Evolutionary conservation across 2,113 vertebrate genomes (phyloP).

Genomic region (Epinephelus lanceolatus): DNA sequence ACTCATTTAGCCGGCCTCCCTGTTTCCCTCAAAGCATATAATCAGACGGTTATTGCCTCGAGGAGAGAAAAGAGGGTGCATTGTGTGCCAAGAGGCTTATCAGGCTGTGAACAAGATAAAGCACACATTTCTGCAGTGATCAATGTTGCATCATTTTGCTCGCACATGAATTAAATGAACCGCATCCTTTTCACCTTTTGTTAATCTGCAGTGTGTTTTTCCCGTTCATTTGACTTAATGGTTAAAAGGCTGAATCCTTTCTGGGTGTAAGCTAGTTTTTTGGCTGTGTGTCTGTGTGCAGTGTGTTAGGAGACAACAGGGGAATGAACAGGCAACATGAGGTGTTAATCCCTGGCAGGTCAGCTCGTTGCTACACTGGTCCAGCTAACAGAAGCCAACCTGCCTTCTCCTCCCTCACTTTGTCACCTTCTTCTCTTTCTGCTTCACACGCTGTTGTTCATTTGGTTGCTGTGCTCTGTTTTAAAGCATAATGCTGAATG

Average conservation of each 20-base stretch:
- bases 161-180: slow-evolving; percentile 59
- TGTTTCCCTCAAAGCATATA: slow-evolving; percentile 57
- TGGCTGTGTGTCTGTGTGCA: neutral
- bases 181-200: slow-evolving; percentile 70
- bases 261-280: slow-evolving; percentile 36
- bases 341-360: slow-evolving; percentile 50
- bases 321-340: slow-evolving; percentile 36
- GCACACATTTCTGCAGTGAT: slow-evolving; percentile 69
- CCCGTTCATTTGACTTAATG: slow-evolving; percentile 64
- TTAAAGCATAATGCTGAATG: neutral
- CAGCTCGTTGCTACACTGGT: slow-evolving; percentile 20
- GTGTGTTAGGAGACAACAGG: slow-evolving; percentile 29
- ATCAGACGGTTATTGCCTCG: slow-evolving; percentile 55
- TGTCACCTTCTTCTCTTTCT: slow-evolving; percentile 18
- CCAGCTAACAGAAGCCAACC: slow-evolving; percentile 26
- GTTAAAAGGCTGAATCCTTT: slow-evolving; percentile 40
- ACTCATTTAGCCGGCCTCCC: slow-evolving; percentile 43
- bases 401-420: neutral
- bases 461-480: neutral
- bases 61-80: slow-evolving; percentile 47
- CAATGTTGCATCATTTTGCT: slow-evolving; percentile 74
- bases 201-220: slow-evolving; percentile 68
- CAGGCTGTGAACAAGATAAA: slow-evolving; percentile 64
- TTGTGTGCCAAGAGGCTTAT: slow-evolving; percentile 73
- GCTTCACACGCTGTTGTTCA: neutral